These are phyloP conservation scores for Aspidoscelis tigris DNA, from an alignment of 2,113 vertebrate genomes.

Conservation along the genomic window DNA sequence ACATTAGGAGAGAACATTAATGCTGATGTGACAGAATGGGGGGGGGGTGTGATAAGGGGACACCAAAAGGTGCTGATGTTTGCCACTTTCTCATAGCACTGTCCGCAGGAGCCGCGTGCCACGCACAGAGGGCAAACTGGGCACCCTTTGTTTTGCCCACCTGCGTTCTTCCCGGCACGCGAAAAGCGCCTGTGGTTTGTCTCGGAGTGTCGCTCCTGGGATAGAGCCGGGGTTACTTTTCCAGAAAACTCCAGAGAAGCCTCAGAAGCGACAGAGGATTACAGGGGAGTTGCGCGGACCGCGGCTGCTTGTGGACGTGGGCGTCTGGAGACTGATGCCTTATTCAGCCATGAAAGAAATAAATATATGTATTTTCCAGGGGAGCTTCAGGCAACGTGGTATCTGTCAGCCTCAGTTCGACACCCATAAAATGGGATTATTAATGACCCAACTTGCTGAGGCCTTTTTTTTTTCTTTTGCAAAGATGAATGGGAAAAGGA, in stretches of 20 bases:
- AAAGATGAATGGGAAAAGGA: conserved; percentile 6
- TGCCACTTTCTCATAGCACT: not conserved
- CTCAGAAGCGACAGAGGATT: not conserved
- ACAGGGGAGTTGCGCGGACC: not conserved
- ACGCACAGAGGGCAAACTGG: too few relatives aligned
- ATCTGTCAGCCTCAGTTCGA: conserved; percentile 27
- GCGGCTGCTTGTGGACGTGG: not conserved
- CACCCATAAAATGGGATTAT: conserved; percentile 38
- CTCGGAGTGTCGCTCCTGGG: not conserved
- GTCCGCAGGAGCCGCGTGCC: not conserved
- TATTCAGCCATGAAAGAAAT: not conserved
- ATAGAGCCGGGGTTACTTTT: not conserved
- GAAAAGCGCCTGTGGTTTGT: not conserved
- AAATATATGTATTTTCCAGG: not conserved
- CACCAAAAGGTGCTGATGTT: not conserved
- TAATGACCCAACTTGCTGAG: conserved; percentile 7
- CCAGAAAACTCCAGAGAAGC: not conserved
- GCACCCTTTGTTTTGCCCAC: not conserved
- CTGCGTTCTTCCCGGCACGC: not conserved
- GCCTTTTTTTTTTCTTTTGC: not conserved
- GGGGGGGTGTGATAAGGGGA: not conserved
- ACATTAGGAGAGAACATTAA: not conserved
- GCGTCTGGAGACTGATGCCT: not conserved
- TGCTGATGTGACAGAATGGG: conserved; percentile 27
- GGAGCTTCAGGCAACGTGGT: conserved; percentile 10